These are phyloP conservation scores for Gryon sp. DNA, from an alignment of 1,140 invertebrate species.

Conservation along the genomic window DNA sequence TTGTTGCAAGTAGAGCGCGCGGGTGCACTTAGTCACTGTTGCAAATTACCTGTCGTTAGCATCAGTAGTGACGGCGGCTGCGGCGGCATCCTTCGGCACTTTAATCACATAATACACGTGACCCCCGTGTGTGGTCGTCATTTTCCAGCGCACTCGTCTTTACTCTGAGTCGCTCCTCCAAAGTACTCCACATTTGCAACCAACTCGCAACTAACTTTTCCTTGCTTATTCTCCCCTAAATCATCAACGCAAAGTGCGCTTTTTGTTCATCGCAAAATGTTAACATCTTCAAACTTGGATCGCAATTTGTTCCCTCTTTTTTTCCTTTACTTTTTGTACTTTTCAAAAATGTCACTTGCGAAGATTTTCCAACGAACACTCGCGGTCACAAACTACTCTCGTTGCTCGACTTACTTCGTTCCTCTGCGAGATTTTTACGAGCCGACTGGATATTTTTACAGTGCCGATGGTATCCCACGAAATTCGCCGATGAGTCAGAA, in stretches of 20 bases:
- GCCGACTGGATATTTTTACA: slow-evolving; percentile 45
- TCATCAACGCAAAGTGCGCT: background rate
- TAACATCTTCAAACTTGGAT: no score
- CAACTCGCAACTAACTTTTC: background rate
- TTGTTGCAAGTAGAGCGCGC: slow-evolving; percentile 14
- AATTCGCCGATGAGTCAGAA: slow-evolving; percentile 45
- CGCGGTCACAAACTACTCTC: slow-evolving; percentile 21
- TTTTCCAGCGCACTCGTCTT: slow-evolving; percentile 71
- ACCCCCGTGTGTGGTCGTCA: slow-evolving; percentile 82
- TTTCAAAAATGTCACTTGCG: no score
- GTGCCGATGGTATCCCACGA: slow-evolving; percentile 21
- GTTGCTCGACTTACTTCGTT: slow-evolving; percentile 1
- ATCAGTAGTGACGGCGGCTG: slow-evolving; percentile 54
- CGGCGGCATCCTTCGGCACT: slow-evolving; percentile 79
- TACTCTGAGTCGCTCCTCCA: slow-evolving; percentile 29
- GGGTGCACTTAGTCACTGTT: slow-evolving; percentile 9
- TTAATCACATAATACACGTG: slow-evolving; percentile 84
- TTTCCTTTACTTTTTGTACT: no score
- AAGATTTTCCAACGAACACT: no score
- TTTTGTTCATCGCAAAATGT: background rate
- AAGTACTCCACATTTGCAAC: slow-evolving; percentile 55
- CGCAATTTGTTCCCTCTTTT: no score
- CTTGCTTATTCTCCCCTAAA: background rate
- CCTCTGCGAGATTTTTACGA: slow-evolving; percentile 36
- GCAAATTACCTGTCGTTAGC: slow-evolving; percentile 75